Conservation (phyloP, 2,888 invertebrate species). For the Buathra laborator region DNA sequence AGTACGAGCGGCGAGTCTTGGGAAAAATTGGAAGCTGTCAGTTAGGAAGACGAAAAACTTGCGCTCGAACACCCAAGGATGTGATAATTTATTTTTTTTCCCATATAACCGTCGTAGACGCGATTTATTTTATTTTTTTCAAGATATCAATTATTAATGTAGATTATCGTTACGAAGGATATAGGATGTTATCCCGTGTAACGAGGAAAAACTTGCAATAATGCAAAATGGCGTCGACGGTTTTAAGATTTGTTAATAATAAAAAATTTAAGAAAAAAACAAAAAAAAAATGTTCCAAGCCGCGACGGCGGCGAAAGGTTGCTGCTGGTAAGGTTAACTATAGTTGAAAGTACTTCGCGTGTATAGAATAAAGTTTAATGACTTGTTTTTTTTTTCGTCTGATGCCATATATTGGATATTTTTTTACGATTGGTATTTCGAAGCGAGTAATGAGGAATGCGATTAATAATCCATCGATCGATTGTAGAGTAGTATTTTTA, state of each 20-base stretch:
- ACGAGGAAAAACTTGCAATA: background rate
- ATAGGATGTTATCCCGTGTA: background rate
- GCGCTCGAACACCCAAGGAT: constrained; percentile 32
- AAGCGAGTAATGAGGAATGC: background rate
- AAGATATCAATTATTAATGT: background rate
- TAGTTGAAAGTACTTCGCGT: constrained; percentile 4
- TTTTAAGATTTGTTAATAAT: constrained; percentile 23
- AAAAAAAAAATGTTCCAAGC: background rate
- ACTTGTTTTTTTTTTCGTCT: constrained; percentile 29
- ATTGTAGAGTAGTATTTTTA: constrained; percentile 25
- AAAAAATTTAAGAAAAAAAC: background rate
- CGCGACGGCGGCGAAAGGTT: background rate
- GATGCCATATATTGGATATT: constrained; percentile 44
- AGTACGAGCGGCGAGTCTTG: constrained; percentile 73
- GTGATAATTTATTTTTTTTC: constrained; percentile 52
- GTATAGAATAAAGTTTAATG: constrained; percentile 19
- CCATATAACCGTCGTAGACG: background rate
- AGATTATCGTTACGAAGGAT: background rate
- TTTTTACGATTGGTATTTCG: constrained; percentile 41
- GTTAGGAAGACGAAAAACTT: constrained; percentile 9
- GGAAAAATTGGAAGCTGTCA: constrained; percentile 50
- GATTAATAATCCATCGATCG: background rate
- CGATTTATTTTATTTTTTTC: background rate
- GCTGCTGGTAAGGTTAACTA: constrained; percentile 41
- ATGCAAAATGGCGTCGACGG: background rate